Conservation (phyloP, 2,797 vertebrate species). For the Tympanoctomys barrerae region DNA sequence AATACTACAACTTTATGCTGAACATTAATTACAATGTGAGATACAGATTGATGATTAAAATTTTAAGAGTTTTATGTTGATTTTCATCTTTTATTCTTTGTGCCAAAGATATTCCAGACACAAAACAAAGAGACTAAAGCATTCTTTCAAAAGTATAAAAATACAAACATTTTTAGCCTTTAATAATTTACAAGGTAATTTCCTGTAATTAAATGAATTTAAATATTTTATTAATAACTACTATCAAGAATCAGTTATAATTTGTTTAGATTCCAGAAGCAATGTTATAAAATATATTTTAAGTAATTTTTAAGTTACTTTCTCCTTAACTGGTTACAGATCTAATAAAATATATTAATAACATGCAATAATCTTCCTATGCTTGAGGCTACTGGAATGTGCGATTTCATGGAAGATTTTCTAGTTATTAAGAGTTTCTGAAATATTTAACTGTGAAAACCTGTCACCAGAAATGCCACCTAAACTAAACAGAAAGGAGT, state of each 20-base stretch:
- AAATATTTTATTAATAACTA: conserved; percentile 16
- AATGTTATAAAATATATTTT: conserved; percentile 41
- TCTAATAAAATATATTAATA: conserved; percentile 45
- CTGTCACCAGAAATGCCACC: conserved; percentile 46
- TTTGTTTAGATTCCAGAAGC: conserved; percentile 60
- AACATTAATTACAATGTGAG: not conserved
- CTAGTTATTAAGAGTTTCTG: conserved; percentile 58
- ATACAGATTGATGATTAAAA: not conserved
- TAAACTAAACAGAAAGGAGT: conserved; percentile 66
- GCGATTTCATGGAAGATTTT: conserved; percentile 51
- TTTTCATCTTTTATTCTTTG: not conserved
- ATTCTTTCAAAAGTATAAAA: conserved; percentile 25
- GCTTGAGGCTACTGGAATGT: not conserved
- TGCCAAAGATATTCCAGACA: not conserved
- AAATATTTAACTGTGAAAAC: conserved; percentile 62
- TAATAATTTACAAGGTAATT: not conserved
- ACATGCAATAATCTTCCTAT: not conserved
- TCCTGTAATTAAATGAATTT: conserved; percentile 9
- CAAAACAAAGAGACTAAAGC: conserved; percentile 40
- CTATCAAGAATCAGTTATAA: conserved; percentile 46
- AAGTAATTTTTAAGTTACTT: conserved; percentile 40
- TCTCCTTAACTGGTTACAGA: conserved; percentile 33
- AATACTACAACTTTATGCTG: not conserved
- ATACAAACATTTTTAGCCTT: not conserved
- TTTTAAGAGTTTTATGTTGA: not conserved